These are phyloP conservation scores for Balanococcus diminutus DNA, from an alignment of 2,888 invertebrate genomes.

Conservation along the genomic window DNA sequence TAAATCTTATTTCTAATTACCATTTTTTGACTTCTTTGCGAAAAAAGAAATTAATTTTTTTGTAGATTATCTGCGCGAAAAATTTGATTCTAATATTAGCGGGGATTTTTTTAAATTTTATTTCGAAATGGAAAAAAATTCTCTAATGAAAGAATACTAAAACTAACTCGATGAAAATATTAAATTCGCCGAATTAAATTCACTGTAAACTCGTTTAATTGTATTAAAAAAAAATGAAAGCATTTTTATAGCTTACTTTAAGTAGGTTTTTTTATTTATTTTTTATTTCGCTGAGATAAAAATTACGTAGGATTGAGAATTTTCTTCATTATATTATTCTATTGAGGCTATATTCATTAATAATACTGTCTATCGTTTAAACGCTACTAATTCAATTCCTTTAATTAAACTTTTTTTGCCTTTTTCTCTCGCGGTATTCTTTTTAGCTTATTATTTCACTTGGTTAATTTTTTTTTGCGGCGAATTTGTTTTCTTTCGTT, in stretches of 20 bases:
- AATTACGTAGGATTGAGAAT: conserved; percentile 12
- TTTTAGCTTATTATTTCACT: conserved; percentile 20
- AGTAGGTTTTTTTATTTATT: no score
- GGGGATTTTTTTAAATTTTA: background rate
- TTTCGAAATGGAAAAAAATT: background rate
- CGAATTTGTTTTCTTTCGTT: background rate
- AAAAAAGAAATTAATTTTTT: background rate
- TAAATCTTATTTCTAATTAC: background rate
- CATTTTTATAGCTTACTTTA: background rate
- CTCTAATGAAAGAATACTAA: background rate
- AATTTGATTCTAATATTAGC: background rate
- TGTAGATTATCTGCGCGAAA: background rate
- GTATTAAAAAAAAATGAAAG: conserved; percentile 31
- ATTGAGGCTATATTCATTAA: conserved; percentile 35
- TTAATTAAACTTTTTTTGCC: background rate
- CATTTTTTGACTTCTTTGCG: background rate
- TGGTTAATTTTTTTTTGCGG: background rate
- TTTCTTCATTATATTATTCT: background rate
- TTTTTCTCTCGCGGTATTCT: background rate
- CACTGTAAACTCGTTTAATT: conserved; percentile 24
- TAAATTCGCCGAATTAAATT: background rate
- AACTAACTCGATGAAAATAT: conserved; percentile 14
- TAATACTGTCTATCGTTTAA: conserved; percentile 38
- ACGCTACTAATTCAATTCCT: conserved; percentile 13
- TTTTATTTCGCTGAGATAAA: background rate